phyloP scores from a whole-genome alignment of 2,888 invertebrate genomes.

The Brachyptera risi region DNA sequence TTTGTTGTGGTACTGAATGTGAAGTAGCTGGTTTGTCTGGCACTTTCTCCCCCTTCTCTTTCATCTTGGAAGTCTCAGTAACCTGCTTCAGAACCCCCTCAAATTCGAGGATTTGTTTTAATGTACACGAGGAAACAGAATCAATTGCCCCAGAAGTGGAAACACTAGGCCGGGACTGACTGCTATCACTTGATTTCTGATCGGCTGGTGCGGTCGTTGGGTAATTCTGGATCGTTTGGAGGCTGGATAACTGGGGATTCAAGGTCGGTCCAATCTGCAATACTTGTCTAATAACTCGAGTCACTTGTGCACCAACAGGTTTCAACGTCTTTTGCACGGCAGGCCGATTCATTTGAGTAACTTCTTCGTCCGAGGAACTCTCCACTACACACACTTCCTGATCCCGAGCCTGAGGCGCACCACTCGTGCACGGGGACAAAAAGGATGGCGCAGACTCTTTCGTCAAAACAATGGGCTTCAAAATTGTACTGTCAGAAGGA shows the following conservation, averaged over 20 bases:
- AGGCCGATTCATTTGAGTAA: background rate
- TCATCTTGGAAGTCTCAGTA: slow-evolving; percentile 44
- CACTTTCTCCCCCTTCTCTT: slow-evolving; percentile 50
- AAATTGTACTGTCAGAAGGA: no score
- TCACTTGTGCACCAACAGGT: background rate
- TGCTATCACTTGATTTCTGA: no score
- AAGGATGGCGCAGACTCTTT: no score
- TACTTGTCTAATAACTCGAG: no score
- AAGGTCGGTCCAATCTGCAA: background rate
- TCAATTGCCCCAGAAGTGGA: no score
- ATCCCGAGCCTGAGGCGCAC: no score
- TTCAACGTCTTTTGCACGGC: background rate
- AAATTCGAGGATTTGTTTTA: slow-evolving; percentile 74
- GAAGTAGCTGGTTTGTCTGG: no score
- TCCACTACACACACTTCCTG: slow-evolving; percentile 28
- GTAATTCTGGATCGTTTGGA: slow-evolving; percentile 7
- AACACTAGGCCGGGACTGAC: no score
- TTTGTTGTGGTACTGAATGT: no score
- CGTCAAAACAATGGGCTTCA: no score
- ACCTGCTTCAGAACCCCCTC: slow-evolving; percentile 78
- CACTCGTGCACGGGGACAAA: no score
- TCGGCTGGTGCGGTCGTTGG: slow-evolving; percentile 43
- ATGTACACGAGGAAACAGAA: slow-evolving; percentile 63
- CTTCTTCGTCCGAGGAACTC: slow-evolving; percentile 30
- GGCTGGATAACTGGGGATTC: background rate